Conservation (phyloP, 2,888 invertebrate species). For the Seladonia tumulorum region DNA sequence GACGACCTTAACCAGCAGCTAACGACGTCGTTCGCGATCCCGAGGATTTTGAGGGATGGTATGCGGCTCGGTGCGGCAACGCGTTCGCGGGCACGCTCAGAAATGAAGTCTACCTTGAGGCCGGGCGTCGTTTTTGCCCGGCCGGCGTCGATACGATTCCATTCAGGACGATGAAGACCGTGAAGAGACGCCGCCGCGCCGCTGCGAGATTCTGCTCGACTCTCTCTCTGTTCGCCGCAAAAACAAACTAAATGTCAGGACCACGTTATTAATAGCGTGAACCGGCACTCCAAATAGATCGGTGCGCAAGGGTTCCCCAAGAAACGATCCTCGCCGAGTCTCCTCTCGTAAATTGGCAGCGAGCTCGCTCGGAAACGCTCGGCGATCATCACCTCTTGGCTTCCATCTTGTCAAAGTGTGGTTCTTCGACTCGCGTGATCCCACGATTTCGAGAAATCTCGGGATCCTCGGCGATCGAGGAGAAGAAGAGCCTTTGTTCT, state of each 20-base stretch:
- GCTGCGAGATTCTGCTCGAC: conserved; percentile 55
- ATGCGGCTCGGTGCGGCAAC: background rate
- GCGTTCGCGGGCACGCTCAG: conserved; percentile 40
- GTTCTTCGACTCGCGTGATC: background rate
- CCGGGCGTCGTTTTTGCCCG: conserved; percentile 60
- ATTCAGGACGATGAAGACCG: conserved; percentile 64
- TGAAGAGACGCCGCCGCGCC: conserved; percentile 57
- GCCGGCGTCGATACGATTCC: conserved; percentile 67
- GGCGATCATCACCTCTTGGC: background rate
- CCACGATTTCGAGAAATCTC: background rate
- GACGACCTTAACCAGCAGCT: background rate
- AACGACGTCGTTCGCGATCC: conserved; percentile 19
- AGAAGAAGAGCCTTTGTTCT: background rate
- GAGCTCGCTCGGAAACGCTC: background rate
- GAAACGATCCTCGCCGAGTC: conserved; percentile 47
- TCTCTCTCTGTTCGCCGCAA: conserved; percentile 22
- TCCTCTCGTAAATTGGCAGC: conserved; percentile 36
- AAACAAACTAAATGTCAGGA: conserved; percentile 51
- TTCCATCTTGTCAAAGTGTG: conserved; percentile 17
- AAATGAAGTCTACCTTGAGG: conserved; percentile 71
- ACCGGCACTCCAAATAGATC: conserved; percentile 49
- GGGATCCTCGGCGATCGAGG: background rate
- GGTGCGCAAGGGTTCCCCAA: conserved; percentile 27
- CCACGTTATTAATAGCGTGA: conserved; percentile 58
- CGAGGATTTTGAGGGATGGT: conserved; percentile 58